Conservation (phyloP, 2,888 invertebrate species). For the Torymus auratus region DNA sequence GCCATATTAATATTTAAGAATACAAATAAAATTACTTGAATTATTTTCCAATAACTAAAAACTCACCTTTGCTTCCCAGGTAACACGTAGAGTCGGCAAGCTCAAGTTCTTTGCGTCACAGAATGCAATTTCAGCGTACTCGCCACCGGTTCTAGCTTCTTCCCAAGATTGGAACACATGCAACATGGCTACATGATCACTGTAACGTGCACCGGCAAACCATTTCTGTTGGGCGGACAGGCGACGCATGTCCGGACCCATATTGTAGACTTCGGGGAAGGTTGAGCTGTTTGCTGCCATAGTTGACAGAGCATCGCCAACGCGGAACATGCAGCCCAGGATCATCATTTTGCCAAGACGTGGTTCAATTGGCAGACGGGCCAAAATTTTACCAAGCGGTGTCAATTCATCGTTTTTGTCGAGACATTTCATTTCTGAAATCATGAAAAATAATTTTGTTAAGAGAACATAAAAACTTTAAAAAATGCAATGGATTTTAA, state of each 20-base stretch:
- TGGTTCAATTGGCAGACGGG: conserved; percentile 96
- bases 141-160: conserved; percentile 82
- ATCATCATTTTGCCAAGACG: conserved; percentile 98
- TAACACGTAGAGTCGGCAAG: conserved; percentile 91
- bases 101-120: conserved; percentile 95
- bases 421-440: conserved; percentile 92
- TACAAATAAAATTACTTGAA: not conserved
- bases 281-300: conserved; percentile 97
- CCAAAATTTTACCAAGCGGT: conserved; percentile 94
- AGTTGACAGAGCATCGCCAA: conserved; percentile 93
- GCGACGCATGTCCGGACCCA: conserved; percentile 86
- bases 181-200: conserved; percentile 97
- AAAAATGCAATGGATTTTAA: too few relatives aligned
- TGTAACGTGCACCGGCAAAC: conserved; percentile 90
- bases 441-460: conserved; percentile 5
- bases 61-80: conserved; percentile 90
- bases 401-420: conserved; percentile 93
- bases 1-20: conserved; percentile 10
- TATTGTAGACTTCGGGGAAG: conserved; percentile 94
- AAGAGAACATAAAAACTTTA: not conserved
- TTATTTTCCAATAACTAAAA: not conserved
- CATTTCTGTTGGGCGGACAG: conserved; percentile 90
- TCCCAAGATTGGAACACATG: conserved; percentile 94
- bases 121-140: conserved; percentile 88
- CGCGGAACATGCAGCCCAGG: conserved; percentile 92